These are phyloP conservation scores for Macaria notata DNA, from an alignment of 2,888 invertebrate genomes.

Conservation along the genomic window DNA sequence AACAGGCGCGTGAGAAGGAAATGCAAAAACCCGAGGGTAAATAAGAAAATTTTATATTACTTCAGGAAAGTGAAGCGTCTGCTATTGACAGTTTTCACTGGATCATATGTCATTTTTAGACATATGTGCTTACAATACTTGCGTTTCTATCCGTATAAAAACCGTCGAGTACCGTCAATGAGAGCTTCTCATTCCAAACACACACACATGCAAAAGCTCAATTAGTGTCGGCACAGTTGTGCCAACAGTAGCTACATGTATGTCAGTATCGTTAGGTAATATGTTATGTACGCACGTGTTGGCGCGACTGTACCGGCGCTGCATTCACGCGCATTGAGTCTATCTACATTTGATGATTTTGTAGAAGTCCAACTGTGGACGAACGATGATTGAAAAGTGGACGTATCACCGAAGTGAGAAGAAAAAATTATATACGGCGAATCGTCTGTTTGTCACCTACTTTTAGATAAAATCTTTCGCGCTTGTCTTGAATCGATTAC, in stretches of 20 bases:
- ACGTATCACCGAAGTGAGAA: conserved; percentile 3
- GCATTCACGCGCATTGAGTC: not conserved
- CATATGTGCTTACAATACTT: conserved; percentile 3
- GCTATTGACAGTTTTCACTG: not conserved
- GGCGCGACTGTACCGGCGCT: not conserved
- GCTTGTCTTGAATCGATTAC: too few relatives aligned
- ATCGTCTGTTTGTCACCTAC: too few relatives aligned
- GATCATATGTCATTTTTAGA: conserved; percentile 4
- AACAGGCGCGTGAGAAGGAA: conserved; percentile 1
- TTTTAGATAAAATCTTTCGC: too few relatives aligned
- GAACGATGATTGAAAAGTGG: not conserved
- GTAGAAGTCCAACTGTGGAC: not conserved
- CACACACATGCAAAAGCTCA: conserved; percentile 1
- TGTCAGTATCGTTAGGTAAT: not conserved
- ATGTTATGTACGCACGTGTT: conserved; percentile 1
- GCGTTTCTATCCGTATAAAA: conserved; percentile 1
- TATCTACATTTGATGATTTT: conserved; percentile 7
- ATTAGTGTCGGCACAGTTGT: not conserved
- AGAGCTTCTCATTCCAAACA: conserved; percentile 3
- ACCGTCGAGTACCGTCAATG: conserved; percentile 1
- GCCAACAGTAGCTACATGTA: not conserved
- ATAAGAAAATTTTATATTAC: not conserved
- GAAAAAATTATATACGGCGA: too few relatives aligned
- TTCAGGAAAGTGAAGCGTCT: not conserved
- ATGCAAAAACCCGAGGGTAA: not conserved